Conservation (phyloP, 2,888 invertebrate species). For the Geotrupes spiniger region DNA sequence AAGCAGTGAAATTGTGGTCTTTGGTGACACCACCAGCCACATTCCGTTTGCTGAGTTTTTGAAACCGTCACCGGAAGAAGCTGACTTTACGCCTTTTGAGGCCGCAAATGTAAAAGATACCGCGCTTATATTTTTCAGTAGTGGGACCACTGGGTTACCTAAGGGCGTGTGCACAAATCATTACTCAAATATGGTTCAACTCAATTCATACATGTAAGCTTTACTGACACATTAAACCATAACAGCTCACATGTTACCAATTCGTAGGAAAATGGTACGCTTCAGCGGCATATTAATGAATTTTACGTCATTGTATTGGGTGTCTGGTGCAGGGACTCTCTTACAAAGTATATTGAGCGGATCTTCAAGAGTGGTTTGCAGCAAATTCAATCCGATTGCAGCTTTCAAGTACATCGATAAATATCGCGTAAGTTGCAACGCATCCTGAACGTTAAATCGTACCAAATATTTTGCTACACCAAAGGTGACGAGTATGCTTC, state of each 20-base stretch:
- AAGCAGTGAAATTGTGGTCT: slow-evolving; percentile 25
- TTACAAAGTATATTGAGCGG: not conserved
- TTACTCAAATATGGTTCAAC: not conserved
- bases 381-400: slow-evolving; percentile 8
- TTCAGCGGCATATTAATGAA: no score
- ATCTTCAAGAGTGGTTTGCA: not conserved
- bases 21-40: slow-evolving; percentile 15
- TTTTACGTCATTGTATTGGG: slow-evolving; percentile 1
- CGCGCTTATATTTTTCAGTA: slow-evolving; percentile 31
- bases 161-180: slow-evolving; percentile 34
- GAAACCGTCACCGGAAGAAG: slow-evolving; percentile 10
- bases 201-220: no score
- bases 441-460: no score
- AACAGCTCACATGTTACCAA: not conserved
- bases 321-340: not conserved
- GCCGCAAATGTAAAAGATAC: slow-evolving; percentile 22
- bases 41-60: slow-evolving; percentile 12
- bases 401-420: slow-evolving; percentile 12
- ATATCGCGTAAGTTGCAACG: slow-evolving; percentile 13
- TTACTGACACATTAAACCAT: no score
- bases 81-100: slow-evolving; percentile 23
- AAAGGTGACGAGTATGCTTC: not conserved
- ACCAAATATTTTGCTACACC: no score
- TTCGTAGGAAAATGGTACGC: not conserved
- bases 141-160: slow-evolving; percentile 33